Percentiles rank a stretch among this genome's conserved stretches.
These are phyloP conservation scores for Ochotona princeps DNA, from an alignment of 2,113 vertebrate species.

Conservation along the genomic window DNA sequence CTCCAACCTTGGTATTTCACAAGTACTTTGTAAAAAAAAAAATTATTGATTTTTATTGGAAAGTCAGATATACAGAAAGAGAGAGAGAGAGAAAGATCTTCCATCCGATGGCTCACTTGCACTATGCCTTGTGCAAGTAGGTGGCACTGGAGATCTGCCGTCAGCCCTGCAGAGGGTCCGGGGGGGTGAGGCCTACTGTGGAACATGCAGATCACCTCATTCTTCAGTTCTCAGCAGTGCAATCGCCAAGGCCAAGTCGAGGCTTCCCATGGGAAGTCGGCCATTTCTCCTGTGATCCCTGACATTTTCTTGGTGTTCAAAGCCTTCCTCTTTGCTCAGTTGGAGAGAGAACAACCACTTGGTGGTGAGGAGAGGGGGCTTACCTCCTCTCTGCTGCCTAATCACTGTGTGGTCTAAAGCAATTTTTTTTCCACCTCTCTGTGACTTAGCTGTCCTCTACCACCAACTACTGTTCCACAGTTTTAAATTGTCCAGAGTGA, in stretches of 20 bases:
- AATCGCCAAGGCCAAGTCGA: neutral
- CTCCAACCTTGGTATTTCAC: too few species aligned
- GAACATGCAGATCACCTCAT: neutral
- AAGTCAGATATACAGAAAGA: too few species aligned
- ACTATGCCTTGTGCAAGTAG: neutral
- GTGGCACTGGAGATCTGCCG: neutral
- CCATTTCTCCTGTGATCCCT: neutral
- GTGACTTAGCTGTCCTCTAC: neutral
- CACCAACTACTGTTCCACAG: neutral
- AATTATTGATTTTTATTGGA: too few species aligned
- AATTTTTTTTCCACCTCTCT: neutral
- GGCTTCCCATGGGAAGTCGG: neutral
- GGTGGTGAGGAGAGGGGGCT: neutral
- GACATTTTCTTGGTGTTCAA: too few species aligned
- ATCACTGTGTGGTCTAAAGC: neutral
- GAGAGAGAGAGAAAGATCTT: too few species aligned
- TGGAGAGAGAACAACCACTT: neutral
- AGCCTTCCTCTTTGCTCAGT: neutral
- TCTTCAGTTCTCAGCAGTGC: neutral
- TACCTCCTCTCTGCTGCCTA: neutral
- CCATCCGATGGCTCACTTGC: too few species aligned
- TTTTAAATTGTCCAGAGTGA: neutral
- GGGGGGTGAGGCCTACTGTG: neutral
- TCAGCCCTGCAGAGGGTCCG: rapidly evolving
- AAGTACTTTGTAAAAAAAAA: too few species aligned